Evolutionary conservation across 1,140 invertebrate species (phyloP).

Genomic region (Sinella curviseta): DNA sequence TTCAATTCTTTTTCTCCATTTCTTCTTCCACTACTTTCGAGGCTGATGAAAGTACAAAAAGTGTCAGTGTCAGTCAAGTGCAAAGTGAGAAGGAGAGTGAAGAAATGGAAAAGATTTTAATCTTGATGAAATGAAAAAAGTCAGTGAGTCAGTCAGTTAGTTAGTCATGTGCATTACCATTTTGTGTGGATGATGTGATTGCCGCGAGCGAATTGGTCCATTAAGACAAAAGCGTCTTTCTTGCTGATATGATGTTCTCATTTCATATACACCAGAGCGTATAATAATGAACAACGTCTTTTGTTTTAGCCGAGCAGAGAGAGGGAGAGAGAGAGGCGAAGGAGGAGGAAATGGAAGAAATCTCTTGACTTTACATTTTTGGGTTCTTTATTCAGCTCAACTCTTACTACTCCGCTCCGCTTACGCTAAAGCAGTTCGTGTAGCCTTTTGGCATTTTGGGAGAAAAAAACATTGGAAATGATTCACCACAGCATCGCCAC

Average conservation of each 20-base stretch:
- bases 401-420: neutral
- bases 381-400: neutral
- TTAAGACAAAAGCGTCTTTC: neutral
- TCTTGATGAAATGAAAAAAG: conserved; percentile 5
- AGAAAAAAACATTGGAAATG: neutral
- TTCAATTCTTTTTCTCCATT: neutral
- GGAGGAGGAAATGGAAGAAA: neutral
- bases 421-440: neutral
- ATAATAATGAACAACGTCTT: too few relatives aligned
- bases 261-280: too few relatives aligned
- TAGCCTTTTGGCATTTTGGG: neutral
- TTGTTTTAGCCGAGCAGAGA: too few relatives aligned
- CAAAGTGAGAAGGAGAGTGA: neutral
- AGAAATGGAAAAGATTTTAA: conserved; percentile 5
- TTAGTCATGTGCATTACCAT: conserved; percentile 6
- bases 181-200: conserved; percentile 3
- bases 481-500: neutral
- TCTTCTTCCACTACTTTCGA: neutral
- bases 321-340: neutral
- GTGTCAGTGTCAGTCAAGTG: conserved; percentile 8
- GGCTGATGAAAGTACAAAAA: neutral
- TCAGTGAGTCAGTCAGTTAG: conserved; percentile 1
- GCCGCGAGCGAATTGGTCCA: conserved; percentile 16
- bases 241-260: neutral
- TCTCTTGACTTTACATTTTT: neutral